A percentile compares a stretch with the other conserved stretches of the same genome.
Conservation (phyloP, 2,888 invertebrate species). For the Dione vanillae region DNA sequence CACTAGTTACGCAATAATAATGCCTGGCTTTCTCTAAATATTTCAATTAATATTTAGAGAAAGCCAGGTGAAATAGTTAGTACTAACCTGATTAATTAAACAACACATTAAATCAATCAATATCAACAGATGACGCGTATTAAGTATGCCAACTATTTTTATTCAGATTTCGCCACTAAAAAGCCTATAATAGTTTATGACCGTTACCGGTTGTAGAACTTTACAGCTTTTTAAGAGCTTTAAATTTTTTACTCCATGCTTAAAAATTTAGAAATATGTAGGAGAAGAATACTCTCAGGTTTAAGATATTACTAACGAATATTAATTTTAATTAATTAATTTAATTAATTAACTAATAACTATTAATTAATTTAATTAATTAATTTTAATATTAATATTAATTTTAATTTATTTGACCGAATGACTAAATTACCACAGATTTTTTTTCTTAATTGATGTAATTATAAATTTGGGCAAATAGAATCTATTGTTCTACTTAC, state of each 20-base stretch:
- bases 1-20: too few species aligned
- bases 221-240: slow-evolving; percentile 13
- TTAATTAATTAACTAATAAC: too few species aligned
- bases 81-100: slow-evolving; percentile 3
- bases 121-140: slow-evolving; percentile 10
- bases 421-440: too few species aligned
- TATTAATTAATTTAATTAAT: too few species aligned
- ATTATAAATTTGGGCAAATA: too few species aligned
- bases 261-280: not conserved
- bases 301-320: too few species aligned
- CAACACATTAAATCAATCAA: slow-evolving; percentile 19
- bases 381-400: too few species aligned
- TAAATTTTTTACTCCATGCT: not conserved
- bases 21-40: not conserved
- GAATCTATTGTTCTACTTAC: too few species aligned
- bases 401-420: too few species aligned
- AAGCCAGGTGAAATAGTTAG: not conserved
- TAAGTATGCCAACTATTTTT: slow-evolving; percentile 35
- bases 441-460: too few species aligned
- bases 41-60: not conserved
- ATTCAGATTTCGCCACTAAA: slow-evolving; percentile 49
- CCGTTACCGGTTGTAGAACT: slow-evolving; percentile 14
- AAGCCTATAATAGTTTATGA: slow-evolving; percentile 39
- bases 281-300: too few species aligned
- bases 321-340: too few species aligned